These are phyloP conservation scores for Parnassius apollo DNA, from an alignment of 2,888 invertebrate species.

Conservation along the genomic window DNA sequence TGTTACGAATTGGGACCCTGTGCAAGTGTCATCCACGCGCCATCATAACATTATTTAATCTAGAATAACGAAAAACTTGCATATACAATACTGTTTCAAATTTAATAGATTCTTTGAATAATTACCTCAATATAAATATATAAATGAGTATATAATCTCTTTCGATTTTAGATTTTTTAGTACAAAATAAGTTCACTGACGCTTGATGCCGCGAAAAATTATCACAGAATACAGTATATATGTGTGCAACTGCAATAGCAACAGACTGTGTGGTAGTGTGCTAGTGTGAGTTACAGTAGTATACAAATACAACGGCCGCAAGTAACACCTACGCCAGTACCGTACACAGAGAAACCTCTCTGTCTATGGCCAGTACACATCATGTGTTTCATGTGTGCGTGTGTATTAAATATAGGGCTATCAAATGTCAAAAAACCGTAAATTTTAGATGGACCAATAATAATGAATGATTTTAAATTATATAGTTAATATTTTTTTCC, in stretches of 20 bases:
- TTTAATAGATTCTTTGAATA: slow-evolving; percentile 33
- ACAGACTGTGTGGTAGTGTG: slow-evolving; percentile 26
- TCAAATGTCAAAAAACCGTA: too few relatives aligned
- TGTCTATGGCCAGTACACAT: too few relatives aligned
- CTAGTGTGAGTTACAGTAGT: slow-evolving; percentile 1
- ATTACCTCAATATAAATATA: slow-evolving; percentile 41
- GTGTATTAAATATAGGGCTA: too few relatives aligned
- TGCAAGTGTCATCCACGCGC: slow-evolving; percentile 67
- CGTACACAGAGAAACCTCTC: too few relatives aligned
- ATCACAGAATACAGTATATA: slow-evolving; percentile 41
- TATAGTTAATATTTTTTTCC: too few relatives aligned
- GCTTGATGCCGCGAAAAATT: slow-evolving; percentile 69
- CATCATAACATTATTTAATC: slow-evolving; percentile 54
- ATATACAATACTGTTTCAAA: slow-evolving; percentile 30
- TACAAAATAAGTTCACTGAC: slow-evolving; percentile 61
- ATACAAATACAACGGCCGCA: too few relatives aligned
- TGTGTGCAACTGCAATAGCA: slow-evolving; percentile 34
- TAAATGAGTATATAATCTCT: slow-evolving; percentile 34
- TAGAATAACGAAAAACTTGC: slow-evolving; percentile 35
- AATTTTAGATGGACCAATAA: too few relatives aligned
- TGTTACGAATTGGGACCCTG: slow-evolving; percentile 60
- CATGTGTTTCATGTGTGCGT: too few relatives aligned
- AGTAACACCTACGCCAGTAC: too few relatives aligned
- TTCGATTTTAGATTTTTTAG: slow-evolving; percentile 41
- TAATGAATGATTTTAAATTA: too few relatives aligned